Evolutionary conservation across 2,113 vertebrate species (phyloP).

Genomic region (Pipra filicauda): DNA sequence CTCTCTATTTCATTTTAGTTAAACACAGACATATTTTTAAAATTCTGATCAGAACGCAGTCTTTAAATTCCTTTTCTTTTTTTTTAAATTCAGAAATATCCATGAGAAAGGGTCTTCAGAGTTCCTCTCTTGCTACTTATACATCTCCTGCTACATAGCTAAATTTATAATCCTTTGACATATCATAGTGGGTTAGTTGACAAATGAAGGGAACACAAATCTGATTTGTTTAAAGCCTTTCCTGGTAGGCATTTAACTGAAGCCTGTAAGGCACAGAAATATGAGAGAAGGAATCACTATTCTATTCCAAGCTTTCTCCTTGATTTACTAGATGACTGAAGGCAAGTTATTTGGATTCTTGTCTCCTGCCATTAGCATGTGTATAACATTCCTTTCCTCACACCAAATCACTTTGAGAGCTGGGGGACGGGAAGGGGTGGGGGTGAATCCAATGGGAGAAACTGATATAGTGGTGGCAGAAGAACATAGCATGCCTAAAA

Average conservation of each 20-base stretch:
- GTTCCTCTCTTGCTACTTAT: not conserved
- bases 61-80: not conserved
- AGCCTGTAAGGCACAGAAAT: not conserved
- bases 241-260: not conserved
- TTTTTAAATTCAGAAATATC: not conserved
- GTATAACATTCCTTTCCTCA: not conserved
- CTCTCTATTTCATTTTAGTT: not conserved
- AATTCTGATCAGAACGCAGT: not conserved
- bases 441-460: not conserved
- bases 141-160: not conserved
- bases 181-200: not conserved
- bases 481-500: not conserved
- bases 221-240: conserved; percentile 22
- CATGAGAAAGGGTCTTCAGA: not conserved
- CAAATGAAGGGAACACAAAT: not conserved
- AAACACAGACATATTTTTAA: not conserved
- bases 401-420: not conserved
- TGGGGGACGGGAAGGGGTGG: not conserved
- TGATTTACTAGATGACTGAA: conserved; percentile 1
- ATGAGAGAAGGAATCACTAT: not conserved
- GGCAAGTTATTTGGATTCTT: conserved; percentile 18
- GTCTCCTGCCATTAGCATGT: not conserved
- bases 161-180: not conserved
- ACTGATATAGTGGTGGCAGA: not conserved
- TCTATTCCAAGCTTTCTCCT: not conserved